phyloP scores from a whole-genome alignment of 2,888 invertebrate species.

The Dinocampus coccinellae region DNA sequence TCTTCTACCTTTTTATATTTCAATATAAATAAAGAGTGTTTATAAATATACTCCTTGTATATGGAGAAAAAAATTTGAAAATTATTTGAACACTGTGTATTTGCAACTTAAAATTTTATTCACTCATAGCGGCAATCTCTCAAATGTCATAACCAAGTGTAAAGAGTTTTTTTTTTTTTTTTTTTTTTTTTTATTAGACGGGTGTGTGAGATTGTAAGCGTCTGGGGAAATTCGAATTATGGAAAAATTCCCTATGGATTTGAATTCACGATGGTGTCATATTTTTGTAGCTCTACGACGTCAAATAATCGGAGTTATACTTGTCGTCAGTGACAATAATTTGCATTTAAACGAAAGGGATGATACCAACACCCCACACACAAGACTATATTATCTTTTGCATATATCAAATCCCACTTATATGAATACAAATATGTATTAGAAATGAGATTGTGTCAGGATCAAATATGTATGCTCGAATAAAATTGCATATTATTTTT shows the following conservation, averaged over 20 bases:
- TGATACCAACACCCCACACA: neutral
- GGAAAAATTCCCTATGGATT: constrained; percentile 17
- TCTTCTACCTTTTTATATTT: too few species aligned
- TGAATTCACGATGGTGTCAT: constrained; percentile 6
- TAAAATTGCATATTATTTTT: neutral
- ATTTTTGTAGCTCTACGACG: constrained; percentile 33
- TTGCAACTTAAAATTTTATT: neutral
- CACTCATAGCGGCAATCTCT: neutral
- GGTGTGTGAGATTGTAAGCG: constrained; percentile 12
- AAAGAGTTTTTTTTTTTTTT: constrained; percentile 15
- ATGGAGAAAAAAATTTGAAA: constrained; percentile 12
- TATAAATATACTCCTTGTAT: too few species aligned
- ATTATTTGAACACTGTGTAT: neutral
- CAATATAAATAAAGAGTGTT: too few species aligned
- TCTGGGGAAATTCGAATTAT: constrained; percentile 31
- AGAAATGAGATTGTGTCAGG: neutral
- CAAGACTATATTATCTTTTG: neutral
- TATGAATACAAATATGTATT: neutral
- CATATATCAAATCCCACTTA: neutral
- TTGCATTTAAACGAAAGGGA: constrained; percentile 59
- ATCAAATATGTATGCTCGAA: neutral
- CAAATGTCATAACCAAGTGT: neutral
- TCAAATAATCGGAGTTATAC: constrained; percentile 59
- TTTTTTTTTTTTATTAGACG: too few species aligned
- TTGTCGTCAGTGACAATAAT: constrained; percentile 56